Evolutionary conservation across 2,888 invertebrate species (phyloP).

Genomic region (Adelphocoris suturalis): DNA sequence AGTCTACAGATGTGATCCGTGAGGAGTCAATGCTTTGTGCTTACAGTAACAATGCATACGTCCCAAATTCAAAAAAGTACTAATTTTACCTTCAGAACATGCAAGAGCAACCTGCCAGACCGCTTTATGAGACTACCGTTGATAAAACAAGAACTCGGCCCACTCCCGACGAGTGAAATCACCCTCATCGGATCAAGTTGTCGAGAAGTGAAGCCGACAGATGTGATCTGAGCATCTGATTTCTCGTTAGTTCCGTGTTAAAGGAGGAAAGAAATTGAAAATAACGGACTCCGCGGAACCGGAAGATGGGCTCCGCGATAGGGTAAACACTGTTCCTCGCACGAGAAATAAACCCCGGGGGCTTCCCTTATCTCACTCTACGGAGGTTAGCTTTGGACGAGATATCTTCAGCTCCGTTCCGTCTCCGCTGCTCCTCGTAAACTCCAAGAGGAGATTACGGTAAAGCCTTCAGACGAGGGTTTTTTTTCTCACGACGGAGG

Average conservation of each 20-base stretch:
- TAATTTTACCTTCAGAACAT: too few species aligned
- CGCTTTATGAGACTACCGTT: too few species aligned
- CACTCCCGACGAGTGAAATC: background rate
- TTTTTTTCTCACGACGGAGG: background rate
- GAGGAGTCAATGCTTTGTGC: too few species aligned
- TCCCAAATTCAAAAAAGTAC: too few species aligned
- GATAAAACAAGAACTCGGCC: too few species aligned
- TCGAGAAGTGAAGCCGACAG: background rate
- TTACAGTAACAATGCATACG: too few species aligned
- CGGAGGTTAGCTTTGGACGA: slow-evolving; percentile 19
- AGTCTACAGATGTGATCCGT: too few species aligned
- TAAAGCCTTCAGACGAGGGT: background rate
- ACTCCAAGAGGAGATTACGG: background rate
- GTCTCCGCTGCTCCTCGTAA: slow-evolving; percentile 13
- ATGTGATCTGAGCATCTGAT: slow-evolving; percentile 17
- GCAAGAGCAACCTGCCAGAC: too few species aligned
- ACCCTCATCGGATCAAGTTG: background rate
- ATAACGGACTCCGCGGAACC: slow-evolving; percentile 10
- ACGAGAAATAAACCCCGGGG: slow-evolving; percentile 14
- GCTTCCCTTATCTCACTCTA: slow-evolving; percentile 25
- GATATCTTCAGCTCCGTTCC: slow-evolving; percentile 9
- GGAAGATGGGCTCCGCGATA: slow-evolving; percentile 24
- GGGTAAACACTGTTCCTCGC: slow-evolving; percentile 36
- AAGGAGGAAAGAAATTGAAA: slow-evolving; percentile 11
- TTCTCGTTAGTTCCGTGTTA: slow-evolving; percentile 18